Base-by-base conservation (phyloP, 2,888 invertebrate species). In the Eristalis intricaria region DNA sequence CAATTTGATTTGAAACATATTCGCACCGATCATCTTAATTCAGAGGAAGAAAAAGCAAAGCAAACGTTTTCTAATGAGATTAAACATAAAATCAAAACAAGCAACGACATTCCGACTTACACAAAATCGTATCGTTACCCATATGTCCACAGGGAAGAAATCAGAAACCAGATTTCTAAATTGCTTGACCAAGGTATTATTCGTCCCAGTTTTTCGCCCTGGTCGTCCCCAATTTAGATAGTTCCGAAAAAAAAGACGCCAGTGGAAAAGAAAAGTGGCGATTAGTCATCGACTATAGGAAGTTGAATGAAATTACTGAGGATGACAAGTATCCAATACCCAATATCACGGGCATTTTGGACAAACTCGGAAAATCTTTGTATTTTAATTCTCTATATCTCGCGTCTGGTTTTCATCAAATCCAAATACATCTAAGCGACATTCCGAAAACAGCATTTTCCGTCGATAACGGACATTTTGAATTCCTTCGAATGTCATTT, bases 211-310 rank as follows among this genome's bases (percentile, higher is more conserved):
- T 79, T 65, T 40, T 65, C 70, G 7, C 74, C 81, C 32, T 79
- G 65, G 66, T 73, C 66, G 38, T 73, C 73, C 19, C 71, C 79
- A 4, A 66, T 73, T 4, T 79, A 73, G 73, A 73, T 79, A 38
- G 79, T 79, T 23, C 66, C 60, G n/a, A 68, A 80, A 60, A 80
- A 80, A 23, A 22, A 15, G 73, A 79, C 22, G 40, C 65, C 58
- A 66, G 40, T 40, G 68, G 68, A n/a, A 43, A 58, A 40, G 38
- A 75, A 4, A 76, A 65, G 5, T 76, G 76, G 76, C 38, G 66
- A 65, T 2, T 82, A 10, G 82, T 75, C 0, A 82, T 82, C 0
- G 76, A 76, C 8, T 66, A 66, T n/a, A 40, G 82, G 13, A 82
- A 82, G n/a, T 4, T 81, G 0, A 81, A 75, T 3, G 69, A 75